These are phyloP conservation scores for Phaetusa simplex DNA, from an alignment of 2,113 vertebrate species.

Conservation along the genomic window DNA sequence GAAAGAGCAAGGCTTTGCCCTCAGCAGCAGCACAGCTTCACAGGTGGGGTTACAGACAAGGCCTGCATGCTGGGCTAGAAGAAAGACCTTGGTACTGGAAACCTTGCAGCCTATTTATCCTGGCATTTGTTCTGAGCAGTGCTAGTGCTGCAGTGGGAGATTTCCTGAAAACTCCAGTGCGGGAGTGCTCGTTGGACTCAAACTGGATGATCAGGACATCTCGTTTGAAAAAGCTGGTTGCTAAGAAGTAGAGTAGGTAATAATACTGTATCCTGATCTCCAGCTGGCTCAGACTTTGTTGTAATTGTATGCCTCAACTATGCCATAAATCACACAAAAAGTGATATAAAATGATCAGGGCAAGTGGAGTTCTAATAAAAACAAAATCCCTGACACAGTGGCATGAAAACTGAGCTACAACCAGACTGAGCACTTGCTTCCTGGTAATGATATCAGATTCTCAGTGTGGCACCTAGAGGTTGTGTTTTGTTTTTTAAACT, in stretches of 20 bases:
- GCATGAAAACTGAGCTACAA: not conserved
- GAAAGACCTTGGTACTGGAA: not conserved
- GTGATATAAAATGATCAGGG: not conserved
- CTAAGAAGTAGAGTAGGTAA: not conserved
- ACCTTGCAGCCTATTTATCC: not conserved
- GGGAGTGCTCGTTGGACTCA: not conserved
- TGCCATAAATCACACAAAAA: slow-evolving; percentile 23
- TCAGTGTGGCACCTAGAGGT: not conserved
- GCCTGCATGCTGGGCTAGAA: not conserved
- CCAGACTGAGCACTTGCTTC: not conserved
- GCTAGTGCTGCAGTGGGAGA: not conserved
- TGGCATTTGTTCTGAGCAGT: not conserved
- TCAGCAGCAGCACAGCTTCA: not conserved
- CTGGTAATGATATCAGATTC: not conserved
- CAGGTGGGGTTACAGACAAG: not conserved
- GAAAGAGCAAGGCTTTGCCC: not conserved
- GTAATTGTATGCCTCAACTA: not conserved
- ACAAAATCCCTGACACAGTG: not conserved
- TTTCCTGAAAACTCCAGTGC: not conserved
- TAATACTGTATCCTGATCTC: not conserved
- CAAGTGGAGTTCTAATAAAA: not conserved
- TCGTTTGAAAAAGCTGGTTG: not conserved
- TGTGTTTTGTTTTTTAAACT: not conserved
- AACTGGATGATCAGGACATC: not conserved
- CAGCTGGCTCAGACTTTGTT: not conserved